Evolutionary conservation across 1,140 invertebrate species (phyloP).

Genomic region (Macrocentrus cingulum): DNA sequence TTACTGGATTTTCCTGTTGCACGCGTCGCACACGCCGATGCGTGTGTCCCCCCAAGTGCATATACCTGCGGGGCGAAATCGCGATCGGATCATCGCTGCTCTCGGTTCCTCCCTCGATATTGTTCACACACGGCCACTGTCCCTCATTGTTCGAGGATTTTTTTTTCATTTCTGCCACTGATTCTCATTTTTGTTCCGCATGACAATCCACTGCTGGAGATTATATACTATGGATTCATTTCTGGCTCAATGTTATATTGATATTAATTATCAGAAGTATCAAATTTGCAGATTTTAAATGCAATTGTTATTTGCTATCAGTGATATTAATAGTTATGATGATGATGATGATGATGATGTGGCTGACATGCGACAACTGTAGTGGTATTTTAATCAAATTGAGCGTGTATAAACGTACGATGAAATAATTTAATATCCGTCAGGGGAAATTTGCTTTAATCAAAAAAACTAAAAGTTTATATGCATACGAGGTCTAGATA

Average conservation of each 20-base stretch:
- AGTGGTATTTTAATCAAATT: slow-evolving; percentile 18
- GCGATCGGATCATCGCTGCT: slow-evolving; percentile 21
- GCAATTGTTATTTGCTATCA: background rate
- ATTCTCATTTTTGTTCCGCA: slow-evolving; percentile 8
- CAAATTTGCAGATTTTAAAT: slow-evolving; percentile 19
- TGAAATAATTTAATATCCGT: slow-evolving; percentile 7
- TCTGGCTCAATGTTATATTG: slow-evolving; percentile 9
- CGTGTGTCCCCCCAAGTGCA: slow-evolving; percentile 14
- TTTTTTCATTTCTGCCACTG: background rate
- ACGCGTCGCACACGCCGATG: slow-evolving; percentile 8
- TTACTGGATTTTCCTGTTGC: slow-evolving; percentile 36
- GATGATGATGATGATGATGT: slow-evolving; percentile 17
- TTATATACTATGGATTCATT: background rate
- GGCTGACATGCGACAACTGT: slow-evolving; percentile 7
- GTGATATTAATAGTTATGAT: slow-evolving; percentile 20
- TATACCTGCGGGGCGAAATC: slow-evolving; percentile 18
- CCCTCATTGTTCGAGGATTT: slow-evolving; percentile 6
- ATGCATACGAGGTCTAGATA: background rate
- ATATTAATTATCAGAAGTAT: slow-evolving; percentile 26
- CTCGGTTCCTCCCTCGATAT: background rate
- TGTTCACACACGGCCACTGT: slow-evolving; percentile 6
- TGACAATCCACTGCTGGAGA: slow-evolving; percentile 14
- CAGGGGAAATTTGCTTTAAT: background rate
- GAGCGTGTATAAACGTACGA: background rate
- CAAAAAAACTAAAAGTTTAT: background rate